Evolutionary conservation across 2,888 invertebrate species (phyloP).

Genomic region (Drosophila flavopinicola): DNA sequence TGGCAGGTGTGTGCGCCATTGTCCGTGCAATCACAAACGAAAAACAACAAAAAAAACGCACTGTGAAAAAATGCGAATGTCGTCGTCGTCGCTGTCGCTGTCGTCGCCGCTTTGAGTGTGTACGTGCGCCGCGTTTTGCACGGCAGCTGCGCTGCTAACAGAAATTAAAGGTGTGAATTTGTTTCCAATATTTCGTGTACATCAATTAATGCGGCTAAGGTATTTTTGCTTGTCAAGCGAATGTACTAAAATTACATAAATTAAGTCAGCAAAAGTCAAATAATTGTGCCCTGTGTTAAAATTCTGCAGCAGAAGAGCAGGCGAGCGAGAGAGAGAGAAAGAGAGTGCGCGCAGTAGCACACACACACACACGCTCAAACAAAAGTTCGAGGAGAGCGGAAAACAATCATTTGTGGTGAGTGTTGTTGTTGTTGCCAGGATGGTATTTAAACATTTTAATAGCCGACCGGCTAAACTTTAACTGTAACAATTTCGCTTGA

Average conservation of each 20-base stretch:
- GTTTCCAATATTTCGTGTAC: slow-evolving; percentile 29
- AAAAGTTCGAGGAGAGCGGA: slow-evolving; percentile 56
- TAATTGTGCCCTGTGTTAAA: slow-evolving; percentile 57
- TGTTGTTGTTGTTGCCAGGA: slow-evolving; percentile 53
- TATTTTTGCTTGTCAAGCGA: slow-evolving; percentile 26
- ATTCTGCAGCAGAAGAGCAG: slow-evolving; percentile 47
- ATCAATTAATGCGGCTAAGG: slow-evolving; percentile 24
- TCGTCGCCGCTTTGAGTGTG: slow-evolving; percentile 66
- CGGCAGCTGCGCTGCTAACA: slow-evolving; percentile 64
- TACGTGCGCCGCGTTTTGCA: slow-evolving; percentile 68
- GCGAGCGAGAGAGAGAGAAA: slow-evolving; percentile 23
- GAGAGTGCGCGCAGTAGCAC: slow-evolving; percentile 59
- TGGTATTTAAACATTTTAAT: slow-evolving; percentile 47
- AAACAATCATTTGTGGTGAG: slow-evolving; percentile 70
- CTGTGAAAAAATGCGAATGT: slow-evolving; percentile 79
- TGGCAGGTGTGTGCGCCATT: slow-evolving; percentile 58
- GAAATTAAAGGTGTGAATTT: slow-evolving; percentile 65
- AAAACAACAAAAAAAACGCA: slow-evolving; percentile 53
- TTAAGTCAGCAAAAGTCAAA: slow-evolving; percentile 47
- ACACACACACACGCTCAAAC: slow-evolving; percentile 39
- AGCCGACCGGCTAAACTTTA: slow-evolving; percentile 30
- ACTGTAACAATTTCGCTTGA: slow-evolving; percentile 5
- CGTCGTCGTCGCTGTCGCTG: slow-evolving; percentile 54
- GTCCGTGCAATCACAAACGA: slow-evolving; percentile 49
- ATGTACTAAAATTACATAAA: slow-evolving; percentile 58